Evolutionary conservation across 2,113 vertebrate genomes (phyloP).

Genomic region (Haemorhous mexicanus): DNA sequence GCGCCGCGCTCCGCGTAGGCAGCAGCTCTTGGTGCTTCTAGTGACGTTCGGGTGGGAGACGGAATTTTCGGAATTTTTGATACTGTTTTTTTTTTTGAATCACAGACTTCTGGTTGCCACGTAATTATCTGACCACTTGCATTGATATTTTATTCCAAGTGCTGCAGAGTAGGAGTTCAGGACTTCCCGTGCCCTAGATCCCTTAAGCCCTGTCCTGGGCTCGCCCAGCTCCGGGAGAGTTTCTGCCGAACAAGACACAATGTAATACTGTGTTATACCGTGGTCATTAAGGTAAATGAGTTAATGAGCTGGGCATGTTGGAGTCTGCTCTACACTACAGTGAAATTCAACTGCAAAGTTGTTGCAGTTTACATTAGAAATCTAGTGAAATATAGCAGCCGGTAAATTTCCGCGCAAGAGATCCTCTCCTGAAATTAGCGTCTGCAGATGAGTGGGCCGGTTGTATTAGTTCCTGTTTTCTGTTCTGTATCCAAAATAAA

Average conservation of each 20-base stretch:
- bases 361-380: neutral
- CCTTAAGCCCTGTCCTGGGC: fast-evolving
- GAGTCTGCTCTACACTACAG: fast-evolving
- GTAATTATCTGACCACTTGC: fast-evolving
- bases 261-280: neutral
- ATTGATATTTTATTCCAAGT: neutral
- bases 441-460: fast-evolving
- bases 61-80: no score
- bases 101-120: neutral
- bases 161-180: fast-evolving
- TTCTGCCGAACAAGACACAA: neutral
- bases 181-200: fast-evolving
- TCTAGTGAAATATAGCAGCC: neutral
- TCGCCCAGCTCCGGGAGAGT: fast-evolving
- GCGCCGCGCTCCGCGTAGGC: neutral
- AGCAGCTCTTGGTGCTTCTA: neutral
- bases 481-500: neutral
- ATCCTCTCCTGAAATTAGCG: neutral
- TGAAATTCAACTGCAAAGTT: neutral
- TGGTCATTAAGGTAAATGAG: neutral
- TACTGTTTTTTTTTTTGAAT: neutral
- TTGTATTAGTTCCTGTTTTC: neutral
- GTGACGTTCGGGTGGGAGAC: neutral
- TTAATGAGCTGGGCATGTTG: neutral
- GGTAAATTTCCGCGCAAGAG: neutral